A percentile compares a stretch with the other conserved stretches of the same genome.
Conservation (phyloP, 2,888 invertebrate species). For the Aspidiotus rigidus region DNA sequence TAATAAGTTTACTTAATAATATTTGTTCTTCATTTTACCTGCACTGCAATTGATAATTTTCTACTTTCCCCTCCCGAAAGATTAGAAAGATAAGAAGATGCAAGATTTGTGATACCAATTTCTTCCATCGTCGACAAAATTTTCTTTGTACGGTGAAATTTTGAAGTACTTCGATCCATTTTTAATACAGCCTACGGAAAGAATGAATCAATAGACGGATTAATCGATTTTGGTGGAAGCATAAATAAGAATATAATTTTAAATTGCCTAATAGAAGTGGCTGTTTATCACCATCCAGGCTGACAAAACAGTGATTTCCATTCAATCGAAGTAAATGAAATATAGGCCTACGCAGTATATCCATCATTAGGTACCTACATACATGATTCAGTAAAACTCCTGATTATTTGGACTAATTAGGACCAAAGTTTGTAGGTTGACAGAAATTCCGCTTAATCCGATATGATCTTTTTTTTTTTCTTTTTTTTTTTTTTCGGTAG, state of each 20-base stretch:
- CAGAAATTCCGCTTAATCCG: too few species aligned
- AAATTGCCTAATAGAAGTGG: background rate
- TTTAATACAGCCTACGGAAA: conserved; percentile 55
- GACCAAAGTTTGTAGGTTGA: too few species aligned
- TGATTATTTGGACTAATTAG: too few species aligned
- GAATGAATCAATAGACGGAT: background rate
- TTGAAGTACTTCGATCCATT: conserved; percentile 53
- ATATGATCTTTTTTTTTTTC: too few species aligned
- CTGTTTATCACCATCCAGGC: too few species aligned
- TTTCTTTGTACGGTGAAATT: conserved; percentile 42
- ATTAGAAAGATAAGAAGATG: conserved; percentile 61
- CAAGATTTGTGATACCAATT: conserved; percentile 63
- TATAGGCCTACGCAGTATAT: too few species aligned
- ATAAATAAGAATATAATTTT: background rate
- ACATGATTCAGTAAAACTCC: too few species aligned
- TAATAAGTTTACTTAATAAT: background rate
- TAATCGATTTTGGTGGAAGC: background rate
- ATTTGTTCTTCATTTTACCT: conserved; percentile 19
- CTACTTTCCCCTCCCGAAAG: conserved; percentile 86
- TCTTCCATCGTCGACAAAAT: conserved; percentile 52
- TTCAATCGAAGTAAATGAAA: too few species aligned
- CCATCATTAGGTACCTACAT: too few species aligned
- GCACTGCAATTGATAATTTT: conserved; percentile 64
- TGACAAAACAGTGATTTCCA: too few species aligned
- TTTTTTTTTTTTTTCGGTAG: too few species aligned